These are phyloP conservation scores for Dromiciops gliroides DNA, from an alignment of 2,113 vertebrate species.

Conservation along the genomic window DNA sequence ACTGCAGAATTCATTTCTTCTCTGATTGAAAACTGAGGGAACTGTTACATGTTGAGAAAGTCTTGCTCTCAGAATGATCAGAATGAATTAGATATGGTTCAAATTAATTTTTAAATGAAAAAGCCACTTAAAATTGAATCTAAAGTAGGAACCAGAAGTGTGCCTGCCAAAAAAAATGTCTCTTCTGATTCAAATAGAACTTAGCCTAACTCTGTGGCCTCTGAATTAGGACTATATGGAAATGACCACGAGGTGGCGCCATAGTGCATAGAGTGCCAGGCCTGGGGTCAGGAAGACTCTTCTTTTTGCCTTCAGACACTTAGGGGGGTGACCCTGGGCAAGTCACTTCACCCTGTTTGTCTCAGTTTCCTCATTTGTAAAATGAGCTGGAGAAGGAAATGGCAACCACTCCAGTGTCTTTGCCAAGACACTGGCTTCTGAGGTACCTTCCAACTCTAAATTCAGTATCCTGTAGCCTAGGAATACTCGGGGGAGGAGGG, in stretches of 20 bases:
- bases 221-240: background rate
- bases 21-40: background rate
- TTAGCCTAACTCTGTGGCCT: background rate
- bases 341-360: background rate
- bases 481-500: background rate
- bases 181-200: background rate
- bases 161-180: background rate
- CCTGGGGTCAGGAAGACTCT: background rate
- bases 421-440: too few relatives aligned
- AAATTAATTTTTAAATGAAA: background rate
- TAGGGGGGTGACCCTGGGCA: background rate
- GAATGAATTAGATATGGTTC: background rate
- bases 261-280: background rate
- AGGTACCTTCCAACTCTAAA: too few relatives aligned
- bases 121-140: conserved; percentile 27
- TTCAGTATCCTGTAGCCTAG: too few relatives aligned
- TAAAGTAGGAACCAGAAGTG: background rate
- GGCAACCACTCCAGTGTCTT: background rate
- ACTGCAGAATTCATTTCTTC: background rate
- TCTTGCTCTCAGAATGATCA: background rate
- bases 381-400: background rate
- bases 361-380: background rate
- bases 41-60: conserved; percentile 8
- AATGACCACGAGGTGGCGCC: background rate
- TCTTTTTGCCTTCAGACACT: background rate